Base-by-base conservation (phyloP, 1,140 invertebrate species). In the Drosophila saltans region DNA sequence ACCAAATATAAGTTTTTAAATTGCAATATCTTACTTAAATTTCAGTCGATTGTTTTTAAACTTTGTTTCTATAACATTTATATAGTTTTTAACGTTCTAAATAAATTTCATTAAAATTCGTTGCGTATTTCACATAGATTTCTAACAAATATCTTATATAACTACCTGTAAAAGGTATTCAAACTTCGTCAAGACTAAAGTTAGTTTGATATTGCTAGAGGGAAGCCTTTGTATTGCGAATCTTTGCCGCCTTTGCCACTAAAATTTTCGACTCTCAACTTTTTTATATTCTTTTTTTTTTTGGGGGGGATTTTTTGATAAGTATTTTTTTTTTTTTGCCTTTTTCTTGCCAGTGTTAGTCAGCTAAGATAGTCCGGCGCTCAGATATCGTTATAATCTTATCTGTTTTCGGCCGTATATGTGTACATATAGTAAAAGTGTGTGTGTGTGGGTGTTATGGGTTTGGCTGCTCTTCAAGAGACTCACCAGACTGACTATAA, bases 361-460 rank as follows among this genome's bases (percentile, higher is more conserved):
- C 73, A 77, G 73, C 74, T 77, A 41, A 65, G 73, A 57, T 60
- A 39, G 21, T 56, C 55, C 33, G 45, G 39, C 55, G 60, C 66
- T 65, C n/a, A 56, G 74, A 65, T 77, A 77, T 70, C 41, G n/a
- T 26, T 45, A 58, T 75, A 77, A 77, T 77, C 74, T 77, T 77
- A 77, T 77, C 74, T 76, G 66, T 40, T 60, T 10, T 40, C 8
- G 16, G 9, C n/a, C 1, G 3, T 52, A 52, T 26, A 11, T 40
- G 58, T 75, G 45, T 28, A 33, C 43, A 11, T 40, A 40, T 36
- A 36, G 33, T 36, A 36, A 36, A 36, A 36, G 6, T 36, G 6
- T 40, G n/a, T n/a, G 26, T 21, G 45, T 52, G 9, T 52, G 26
- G 24, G 45, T 26, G n/a, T 10, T 52, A 26, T 52, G 21, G 45